A percentile compares a stretch with the other conserved stretches of the same genome.
Evolutionary conservation across 2,113 vertebrate species (phyloP).

Genomic region (Brachyhypopomus gauderio): DNA sequence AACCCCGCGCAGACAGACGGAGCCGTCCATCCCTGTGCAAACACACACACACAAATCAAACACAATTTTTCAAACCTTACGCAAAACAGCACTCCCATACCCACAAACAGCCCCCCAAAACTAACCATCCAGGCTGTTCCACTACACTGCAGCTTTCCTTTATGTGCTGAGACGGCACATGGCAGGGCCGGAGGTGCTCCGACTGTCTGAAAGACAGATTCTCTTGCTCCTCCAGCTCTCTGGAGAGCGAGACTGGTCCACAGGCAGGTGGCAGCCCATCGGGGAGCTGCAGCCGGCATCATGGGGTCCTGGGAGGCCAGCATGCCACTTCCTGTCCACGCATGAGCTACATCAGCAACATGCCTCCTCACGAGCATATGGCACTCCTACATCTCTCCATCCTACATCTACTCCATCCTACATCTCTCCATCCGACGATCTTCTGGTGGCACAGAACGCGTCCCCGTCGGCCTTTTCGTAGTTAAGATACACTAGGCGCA

Average conservation of each 20-base stretch:
- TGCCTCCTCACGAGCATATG: slow-evolving; percentile 60
- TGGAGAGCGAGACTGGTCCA: slow-evolving; percentile 49
- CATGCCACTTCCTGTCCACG: slow-evolving; percentile 66
- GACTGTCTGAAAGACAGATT: background rate
- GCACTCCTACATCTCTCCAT: slow-evolving; percentile 50
- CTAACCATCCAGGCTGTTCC: background rate
- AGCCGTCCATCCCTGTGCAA: slow-evolving; percentile 39
- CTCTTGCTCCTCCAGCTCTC: slow-evolving; percentile 37
- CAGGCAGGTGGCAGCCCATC: slow-evolving; percentile 68
- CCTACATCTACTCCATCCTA: slow-evolving; percentile 51
- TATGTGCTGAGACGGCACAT: background rate
- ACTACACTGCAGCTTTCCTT: background rate
- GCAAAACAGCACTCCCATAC: background rate
- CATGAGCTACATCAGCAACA: slow-evolving; percentile 47
- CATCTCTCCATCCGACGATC: slow-evolving; percentile 28
- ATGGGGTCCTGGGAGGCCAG: slow-evolving; percentile 60
- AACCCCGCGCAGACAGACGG: slow-evolving; percentile 61
- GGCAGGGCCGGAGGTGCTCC: background rate
- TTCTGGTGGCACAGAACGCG: background rate
- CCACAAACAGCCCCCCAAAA: too few species aligned
- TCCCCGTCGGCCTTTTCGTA: background rate
- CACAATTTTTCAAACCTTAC: background rate
- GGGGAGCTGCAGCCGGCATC: slow-evolving; percentile 62
- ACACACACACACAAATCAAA: background rate
- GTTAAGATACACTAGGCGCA: background rate